phyloP scores from a whole-genome alignment of 2,888 invertebrate genomes.

The Philopedon plagiatum region DNA sequence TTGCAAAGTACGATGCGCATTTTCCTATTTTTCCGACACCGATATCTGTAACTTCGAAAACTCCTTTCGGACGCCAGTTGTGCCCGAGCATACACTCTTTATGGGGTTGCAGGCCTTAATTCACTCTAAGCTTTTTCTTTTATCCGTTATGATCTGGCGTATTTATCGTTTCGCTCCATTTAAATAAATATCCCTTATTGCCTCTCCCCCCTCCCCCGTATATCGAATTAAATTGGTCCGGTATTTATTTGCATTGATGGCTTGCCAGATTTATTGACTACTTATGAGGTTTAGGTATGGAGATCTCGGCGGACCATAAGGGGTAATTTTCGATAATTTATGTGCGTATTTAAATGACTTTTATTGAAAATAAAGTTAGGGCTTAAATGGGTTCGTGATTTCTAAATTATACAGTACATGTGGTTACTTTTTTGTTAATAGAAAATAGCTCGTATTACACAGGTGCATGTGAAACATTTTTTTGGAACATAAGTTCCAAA shows the following conservation, averaged over 20 bases:
- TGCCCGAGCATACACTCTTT: slow-evolving; percentile 55
- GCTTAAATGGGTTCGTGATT: too few species aligned
- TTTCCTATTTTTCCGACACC: too few species aligned
- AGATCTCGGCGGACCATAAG: slow-evolving; percentile 11
- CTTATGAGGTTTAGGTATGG: slow-evolving; percentile 15
- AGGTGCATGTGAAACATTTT: too few species aligned
- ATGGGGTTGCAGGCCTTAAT: slow-evolving; percentile 62
- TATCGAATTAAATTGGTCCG: slow-evolving; percentile 47
- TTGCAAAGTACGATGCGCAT: too few species aligned
- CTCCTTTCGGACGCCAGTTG: slow-evolving; percentile 58
- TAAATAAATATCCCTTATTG: slow-evolving; percentile 49
- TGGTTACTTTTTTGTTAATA: too few species aligned
- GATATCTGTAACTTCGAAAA: slow-evolving; percentile 32
- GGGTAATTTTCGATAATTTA: background rate
- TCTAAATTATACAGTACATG: background rate
- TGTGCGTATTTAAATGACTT: slow-evolving; percentile 12
- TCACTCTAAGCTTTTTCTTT: slow-evolving; percentile 64
- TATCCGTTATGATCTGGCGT: slow-evolving; percentile 63
- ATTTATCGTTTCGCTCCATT: slow-evolving; percentile 59
- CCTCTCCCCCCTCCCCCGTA: slow-evolving; percentile 27
- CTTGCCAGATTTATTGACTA: slow-evolving; percentile 32
- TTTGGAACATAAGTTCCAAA: too few species aligned
- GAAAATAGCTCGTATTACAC: too few species aligned
- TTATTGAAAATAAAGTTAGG: background rate
- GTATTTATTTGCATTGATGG: slow-evolving; percentile 39